Percentiles rank a stretch among this genome's conserved stretches.
Conservation (phyloP, 2,797 vertebrate genomes). For the Scolopax bukidnonensis region DNA sequence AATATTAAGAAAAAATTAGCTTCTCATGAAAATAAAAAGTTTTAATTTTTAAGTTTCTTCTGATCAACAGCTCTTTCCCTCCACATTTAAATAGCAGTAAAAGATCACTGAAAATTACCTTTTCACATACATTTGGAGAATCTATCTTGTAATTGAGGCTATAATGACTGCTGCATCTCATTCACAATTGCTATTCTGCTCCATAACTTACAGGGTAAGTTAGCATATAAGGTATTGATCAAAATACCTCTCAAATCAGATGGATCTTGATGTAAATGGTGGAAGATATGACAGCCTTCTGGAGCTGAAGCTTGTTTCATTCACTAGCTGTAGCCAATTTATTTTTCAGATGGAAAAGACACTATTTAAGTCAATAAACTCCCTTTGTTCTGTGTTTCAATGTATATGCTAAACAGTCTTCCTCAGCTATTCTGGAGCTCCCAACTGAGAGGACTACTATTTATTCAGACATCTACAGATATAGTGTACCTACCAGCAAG, state of each 20-base stretch:
- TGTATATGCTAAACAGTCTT: background rate
- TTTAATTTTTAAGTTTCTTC: background rate
- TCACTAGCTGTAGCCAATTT: background rate
- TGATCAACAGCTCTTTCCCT: background rate
- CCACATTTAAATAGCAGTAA: background rate
- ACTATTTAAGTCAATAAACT: background rate
- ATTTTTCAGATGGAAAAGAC: background rate
- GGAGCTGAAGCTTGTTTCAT: background rate
- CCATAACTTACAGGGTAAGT: background rate
- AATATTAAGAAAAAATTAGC: background rate
- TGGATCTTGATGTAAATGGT: background rate
- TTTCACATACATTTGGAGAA: background rate
- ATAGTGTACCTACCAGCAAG: background rate
- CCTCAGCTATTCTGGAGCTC: background rate
- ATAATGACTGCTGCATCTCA: background rate
- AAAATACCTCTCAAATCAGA: background rate
- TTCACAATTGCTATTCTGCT: background rate
- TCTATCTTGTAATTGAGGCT: background rate
- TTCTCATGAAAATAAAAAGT: background rate
- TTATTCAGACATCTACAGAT: background rate
- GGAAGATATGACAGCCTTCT: background rate
- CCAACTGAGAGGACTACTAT: background rate
- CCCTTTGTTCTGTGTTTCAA: rapidly evolving
- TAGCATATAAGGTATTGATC: background rate
- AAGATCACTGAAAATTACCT: background rate